Conservation (phyloP, 23 tunicate genomes). For the Styela plicata region DNA sequence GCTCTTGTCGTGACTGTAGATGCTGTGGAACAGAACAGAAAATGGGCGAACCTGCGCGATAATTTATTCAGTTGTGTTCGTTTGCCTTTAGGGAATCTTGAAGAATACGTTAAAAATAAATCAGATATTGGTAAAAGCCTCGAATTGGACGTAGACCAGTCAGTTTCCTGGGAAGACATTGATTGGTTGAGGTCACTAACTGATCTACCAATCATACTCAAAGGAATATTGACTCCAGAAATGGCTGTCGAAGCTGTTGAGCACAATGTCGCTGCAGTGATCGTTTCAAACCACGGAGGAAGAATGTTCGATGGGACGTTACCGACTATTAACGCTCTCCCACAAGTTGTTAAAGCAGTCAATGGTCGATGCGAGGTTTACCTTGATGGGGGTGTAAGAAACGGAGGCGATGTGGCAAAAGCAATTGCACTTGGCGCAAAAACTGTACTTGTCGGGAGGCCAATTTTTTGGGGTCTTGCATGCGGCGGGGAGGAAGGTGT, state of each 20-base stretch:
- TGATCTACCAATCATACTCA: slow-evolving; percentile 51
- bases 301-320: slow-evolving; percentile 44
- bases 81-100: neutral
- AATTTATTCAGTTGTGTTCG: slow-evolving; percentile 51
- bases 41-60: slow-evolving; percentile 56
- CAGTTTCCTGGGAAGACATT: slow-evolving; percentile 64
- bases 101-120: slow-evolving; percentile 16
- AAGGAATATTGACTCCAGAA: slow-evolving; percentile 66
- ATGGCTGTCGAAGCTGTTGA: slow-evolving; percentile 56
- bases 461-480: slow-evolving; percentile 55
- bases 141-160: slow-evolving; percentile 26
- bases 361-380: too few species aligned
- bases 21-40: slow-evolving; percentile 49
- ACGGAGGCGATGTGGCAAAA: slow-evolving; percentile 55
- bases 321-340: slow-evolving; percentile 65
- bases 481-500: slow-evolving; percentile 61
- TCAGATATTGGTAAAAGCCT: slow-evolving; percentile 23
- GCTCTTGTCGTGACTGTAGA: slow-evolving; percentile 72
- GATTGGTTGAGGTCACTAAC: slow-evolving; percentile 72
- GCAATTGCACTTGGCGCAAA: slow-evolving; percentile 66
- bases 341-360: too few species aligned
- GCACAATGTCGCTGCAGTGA: slow-evolving; percentile 46
- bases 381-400: slow-evolving; percentile 65
- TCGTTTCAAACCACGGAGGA: slow-evolving; percentile 74
- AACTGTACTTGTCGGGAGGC: slow-evolving; percentile 64